These are phyloP conservation scores for Notiomystis cincta DNA, from an alignment of 2,113 vertebrate species.

Conservation along the genomic window DNA sequence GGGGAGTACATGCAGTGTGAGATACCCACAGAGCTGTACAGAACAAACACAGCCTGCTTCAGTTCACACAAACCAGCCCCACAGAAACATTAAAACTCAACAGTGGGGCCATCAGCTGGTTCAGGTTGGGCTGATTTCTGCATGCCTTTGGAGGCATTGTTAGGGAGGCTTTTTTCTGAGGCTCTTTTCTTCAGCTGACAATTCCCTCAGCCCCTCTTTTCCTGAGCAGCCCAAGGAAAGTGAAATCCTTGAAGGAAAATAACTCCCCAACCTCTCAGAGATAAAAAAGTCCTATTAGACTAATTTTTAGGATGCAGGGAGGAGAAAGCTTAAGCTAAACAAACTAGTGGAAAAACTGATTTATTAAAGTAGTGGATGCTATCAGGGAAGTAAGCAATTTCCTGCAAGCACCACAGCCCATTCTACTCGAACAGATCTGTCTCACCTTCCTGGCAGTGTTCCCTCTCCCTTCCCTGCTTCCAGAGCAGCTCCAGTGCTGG, in stretches of 20 bases:
- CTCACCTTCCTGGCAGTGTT: not conserved
- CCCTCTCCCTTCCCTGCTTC: not conserved
- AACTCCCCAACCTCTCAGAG: not conserved
- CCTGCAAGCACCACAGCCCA: not conserved
- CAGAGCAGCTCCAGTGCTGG: not conserved
- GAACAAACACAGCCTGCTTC: not conserved
- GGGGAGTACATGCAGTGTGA: not conserved
- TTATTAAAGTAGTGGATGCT: not conserved
- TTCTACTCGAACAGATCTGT: not conserved
- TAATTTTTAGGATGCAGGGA: not conserved
- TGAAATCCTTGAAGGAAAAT: not conserved
- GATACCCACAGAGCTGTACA: not conserved
- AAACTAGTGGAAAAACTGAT: not conserved
- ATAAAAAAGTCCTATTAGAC: not conserved
- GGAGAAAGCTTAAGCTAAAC: not conserved
- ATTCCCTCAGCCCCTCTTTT: not conserved
- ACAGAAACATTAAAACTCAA: not conserved
- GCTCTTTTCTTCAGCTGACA: not conserved
- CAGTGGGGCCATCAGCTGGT: not conserved
- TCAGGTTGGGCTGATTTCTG: not conserved
- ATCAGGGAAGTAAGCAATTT: not conserved
- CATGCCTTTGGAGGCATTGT: not conserved
- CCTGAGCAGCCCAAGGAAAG: not conserved
- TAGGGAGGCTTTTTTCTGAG: not conserved
- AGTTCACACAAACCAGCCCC: not conserved